Base-by-base conservation (phyloP, 2,113 vertebrate genomes). In the Scortum barcoo region DNA sequence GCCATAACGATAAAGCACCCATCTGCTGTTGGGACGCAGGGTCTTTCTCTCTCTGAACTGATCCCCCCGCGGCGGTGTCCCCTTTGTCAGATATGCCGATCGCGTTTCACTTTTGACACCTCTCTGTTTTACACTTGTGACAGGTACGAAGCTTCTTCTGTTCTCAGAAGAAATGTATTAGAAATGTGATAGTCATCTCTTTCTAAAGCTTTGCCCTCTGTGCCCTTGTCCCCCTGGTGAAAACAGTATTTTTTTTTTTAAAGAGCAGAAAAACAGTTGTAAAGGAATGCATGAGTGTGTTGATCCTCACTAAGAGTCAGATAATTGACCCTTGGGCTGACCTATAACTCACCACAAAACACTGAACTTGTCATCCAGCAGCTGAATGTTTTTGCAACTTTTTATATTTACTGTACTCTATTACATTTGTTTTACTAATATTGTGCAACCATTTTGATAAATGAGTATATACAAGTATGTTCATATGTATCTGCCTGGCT, bases 51-150 rank as follows among this genome's bases (percentile, higher is more conserved):
- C 78, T 89, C 87, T 89, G 90, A 91, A 91, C 90, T 92, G 90
- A 93, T 93, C 91, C 90, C 91, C 91, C 94, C 87, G 30, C 73
- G 89, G 92, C 87, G 50, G 83, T 81, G 44, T 85, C 76, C 67
- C 75, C 90, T 93, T 95, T 94, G 93, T 95, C 89, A 86, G 74
- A 84, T 22, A n/a, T 40, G 63, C 67, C 36, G 94, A 94, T 96
- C 93, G 26, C 66, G 57, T 96, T 95, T 95, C 95, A 84, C 91
- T 89, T 94, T 93, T 94, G 93, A 94, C 93, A 95, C 82, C 90
- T 92, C 89, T 88, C 82, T 84, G 85, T 89, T 92, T 88, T 90
- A 80, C 83, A 69, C 84, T 78, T 75, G 82, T 86, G 74, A 73
- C 88, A 92, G 89, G 86, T 91, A 91, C 83, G 81, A 63, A 86